These are phyloP conservation scores for Microctonus brassicae DNA, from an alignment of 2,888 invertebrate species.

Conservation along the genomic window DNA sequence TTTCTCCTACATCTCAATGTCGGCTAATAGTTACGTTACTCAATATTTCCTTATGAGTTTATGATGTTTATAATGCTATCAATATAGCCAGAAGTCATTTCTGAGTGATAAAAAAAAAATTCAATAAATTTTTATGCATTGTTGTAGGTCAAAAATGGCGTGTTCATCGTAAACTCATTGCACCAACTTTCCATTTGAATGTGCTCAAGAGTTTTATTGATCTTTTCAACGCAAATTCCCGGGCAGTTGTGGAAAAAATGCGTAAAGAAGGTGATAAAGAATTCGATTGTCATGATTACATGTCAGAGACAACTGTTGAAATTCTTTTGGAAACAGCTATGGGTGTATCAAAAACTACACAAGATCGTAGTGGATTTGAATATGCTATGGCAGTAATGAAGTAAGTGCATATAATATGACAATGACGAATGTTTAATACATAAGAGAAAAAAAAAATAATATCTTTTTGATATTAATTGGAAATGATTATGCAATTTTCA, in stretches of 20 bases:
- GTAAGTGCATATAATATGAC: constrained; percentile 53
- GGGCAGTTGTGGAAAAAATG: constrained; percentile 80
- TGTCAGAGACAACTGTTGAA: constrained; percentile 88
- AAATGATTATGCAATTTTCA: constrained; percentile 43
- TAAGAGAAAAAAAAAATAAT: background rate
- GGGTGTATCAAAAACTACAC: constrained; percentile 88
- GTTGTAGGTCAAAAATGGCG: constrained; percentile 85
- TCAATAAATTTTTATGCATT: constrained; percentile 1
- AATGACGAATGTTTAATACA: background rate
- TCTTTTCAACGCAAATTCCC: constrained; percentile 86
- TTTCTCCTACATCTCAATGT: constrained; percentile 47
- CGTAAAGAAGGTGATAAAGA: constrained; percentile 76
- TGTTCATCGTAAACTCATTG: constrained; percentile 86
- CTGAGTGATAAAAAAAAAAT: background rate
- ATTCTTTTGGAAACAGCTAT: constrained; percentile 88
- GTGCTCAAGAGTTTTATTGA: constrained; percentile 89
- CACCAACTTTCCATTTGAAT: constrained; percentile 90
- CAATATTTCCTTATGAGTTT: constrained; percentile 36
- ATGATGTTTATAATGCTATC: background rate
- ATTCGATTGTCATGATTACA: constrained; percentile 86
- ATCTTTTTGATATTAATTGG: background rate
- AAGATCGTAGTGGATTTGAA: constrained; percentile 85
- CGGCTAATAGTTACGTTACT: constrained; percentile 41
- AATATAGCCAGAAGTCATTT: background rate
- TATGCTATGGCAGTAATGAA: constrained; percentile 92